phyloP scores from a whole-genome alignment of 2,888 invertebrate species.

The Ichneumon xanthorius region DNA sequence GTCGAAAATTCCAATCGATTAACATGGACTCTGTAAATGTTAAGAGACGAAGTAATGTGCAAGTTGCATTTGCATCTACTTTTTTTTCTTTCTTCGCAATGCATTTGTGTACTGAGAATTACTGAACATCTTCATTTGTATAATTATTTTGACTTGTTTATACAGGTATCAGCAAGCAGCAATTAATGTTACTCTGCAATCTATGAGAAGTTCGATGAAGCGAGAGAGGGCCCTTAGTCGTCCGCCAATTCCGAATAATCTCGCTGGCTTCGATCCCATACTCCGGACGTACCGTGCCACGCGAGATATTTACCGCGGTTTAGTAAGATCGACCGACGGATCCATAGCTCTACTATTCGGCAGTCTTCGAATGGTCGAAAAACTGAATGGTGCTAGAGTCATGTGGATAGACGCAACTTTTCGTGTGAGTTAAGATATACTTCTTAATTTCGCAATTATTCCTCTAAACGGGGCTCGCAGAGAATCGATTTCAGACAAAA shows the following conservation, averaged over 20 bases:
- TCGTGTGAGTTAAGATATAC: neutral
- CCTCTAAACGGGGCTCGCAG: too few relatives aligned
- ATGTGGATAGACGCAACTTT: neutral
- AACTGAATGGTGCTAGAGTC: neutral
- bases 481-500: too few relatives aligned
- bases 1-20: too few relatives aligned
- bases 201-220: constrained; percentile 12
- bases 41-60: too few relatives aligned
- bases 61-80: too few relatives aligned
- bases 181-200: neutral
- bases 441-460: too few relatives aligned
- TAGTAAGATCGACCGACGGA: constrained; percentile 8
- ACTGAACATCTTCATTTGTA: too few relatives aligned
- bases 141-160: neutral
- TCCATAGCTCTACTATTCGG: neutral
- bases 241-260: neutral
- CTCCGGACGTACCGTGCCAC: neutral
- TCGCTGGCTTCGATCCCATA: neutral
- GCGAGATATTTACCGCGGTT: neutral
- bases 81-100: neutral
- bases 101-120: neutral
- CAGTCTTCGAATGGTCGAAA: neutral
- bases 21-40: too few relatives aligned
- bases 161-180: constrained; percentile 4
- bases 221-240: neutral